phyloP scores from a whole-genome alignment of 1,140 invertebrate species.

The Hycleus cichorii region DNA sequence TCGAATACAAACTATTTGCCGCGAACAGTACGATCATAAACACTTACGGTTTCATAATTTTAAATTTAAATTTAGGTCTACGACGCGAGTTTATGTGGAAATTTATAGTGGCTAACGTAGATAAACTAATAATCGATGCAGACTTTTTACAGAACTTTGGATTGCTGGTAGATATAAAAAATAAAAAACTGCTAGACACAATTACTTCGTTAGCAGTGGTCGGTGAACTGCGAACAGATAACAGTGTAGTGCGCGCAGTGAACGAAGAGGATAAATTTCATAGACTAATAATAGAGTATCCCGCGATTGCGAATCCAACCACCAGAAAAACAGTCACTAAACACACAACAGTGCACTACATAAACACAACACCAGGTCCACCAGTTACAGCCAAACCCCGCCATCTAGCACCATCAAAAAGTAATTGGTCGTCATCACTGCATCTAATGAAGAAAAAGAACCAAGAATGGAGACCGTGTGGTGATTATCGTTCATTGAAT shows the following conservation, averaged over 20 bases:
- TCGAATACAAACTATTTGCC: slow-evolving; percentile 20
- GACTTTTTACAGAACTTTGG: slow-evolving; percentile 26
- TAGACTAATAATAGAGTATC: too few relatives aligned
- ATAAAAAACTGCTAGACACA: slow-evolving; percentile 5
- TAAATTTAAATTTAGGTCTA: slow-evolving; percentile 35
- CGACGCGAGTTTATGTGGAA: slow-evolving; percentile 36
- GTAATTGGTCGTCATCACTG: slow-evolving; percentile 41
- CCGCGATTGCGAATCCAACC: slow-evolving; percentile 16
- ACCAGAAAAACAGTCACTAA: not conserved
- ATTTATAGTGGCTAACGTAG: slow-evolving; percentile 41
- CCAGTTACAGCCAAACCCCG: slow-evolving; percentile 29
- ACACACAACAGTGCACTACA: slow-evolving; percentile 18
- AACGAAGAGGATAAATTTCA: slow-evolving; percentile 27
- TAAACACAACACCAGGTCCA: slow-evolving; percentile 27
- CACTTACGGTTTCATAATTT: slow-evolving; percentile 33
- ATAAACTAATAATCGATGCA: slow-evolving; percentile 38
- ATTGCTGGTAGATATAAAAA: not conserved
- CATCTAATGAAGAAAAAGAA: slow-evolving; percentile 41
- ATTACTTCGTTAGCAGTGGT: not conserved
- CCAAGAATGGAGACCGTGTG: slow-evolving; percentile 40
- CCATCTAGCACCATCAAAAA: slow-evolving; percentile 30
- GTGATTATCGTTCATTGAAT: slow-evolving; percentile 46
- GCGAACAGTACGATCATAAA: slow-evolving; percentile 12
- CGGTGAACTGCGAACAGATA: not conserved
- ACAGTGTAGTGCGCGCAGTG: slow-evolving; percentile 16